Evolutionary conservation across 2,888 invertebrate species (phyloP).

Genomic region (Heterodera filipjevi): DNA sequence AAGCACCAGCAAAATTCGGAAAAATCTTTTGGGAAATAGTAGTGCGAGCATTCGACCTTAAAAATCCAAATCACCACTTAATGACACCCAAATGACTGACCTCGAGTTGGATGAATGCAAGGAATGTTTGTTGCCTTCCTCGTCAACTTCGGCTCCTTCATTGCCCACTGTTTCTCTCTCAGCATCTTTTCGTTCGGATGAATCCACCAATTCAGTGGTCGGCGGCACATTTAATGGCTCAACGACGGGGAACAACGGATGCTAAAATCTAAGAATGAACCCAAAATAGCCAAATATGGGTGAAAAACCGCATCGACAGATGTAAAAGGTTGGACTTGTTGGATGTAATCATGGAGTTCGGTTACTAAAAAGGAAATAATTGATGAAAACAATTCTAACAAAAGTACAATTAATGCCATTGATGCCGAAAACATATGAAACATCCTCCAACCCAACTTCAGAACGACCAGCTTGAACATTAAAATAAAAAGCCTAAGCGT

Average conservation of each 20-base stretch:
- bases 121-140: constrained; percentile 8
- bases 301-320: background rate
- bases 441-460: constrained; percentile 26
- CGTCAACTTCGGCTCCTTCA: constrained; percentile 19
- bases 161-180: background rate
- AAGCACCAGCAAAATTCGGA: constrained; percentile 15
- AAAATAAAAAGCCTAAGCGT: background rate
- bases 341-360: constrained; percentile 41
- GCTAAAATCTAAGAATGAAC: too few species aligned
- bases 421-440: constrained; percentile 24
- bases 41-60: background rate
- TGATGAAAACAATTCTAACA: too few species aligned
- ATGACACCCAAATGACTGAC: background rate
- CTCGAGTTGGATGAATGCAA: background rate
- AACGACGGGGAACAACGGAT: constrained; percentile 19
- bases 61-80: background rate
- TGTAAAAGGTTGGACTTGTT: constrained; percentile 35
- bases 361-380: too few species aligned
- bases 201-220: background rate
- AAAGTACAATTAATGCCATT: constrained; percentile 26
- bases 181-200: background rate
- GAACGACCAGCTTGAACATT: constrained; percentile 26
- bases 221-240: background rate
- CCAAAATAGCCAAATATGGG: too few species aligned
- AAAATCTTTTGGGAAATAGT: constrained; percentile 13